Evolutionary conservation across 2,113 vertebrate genomes (phyloP).

Genomic region (Bubalus kerabau): DNA sequence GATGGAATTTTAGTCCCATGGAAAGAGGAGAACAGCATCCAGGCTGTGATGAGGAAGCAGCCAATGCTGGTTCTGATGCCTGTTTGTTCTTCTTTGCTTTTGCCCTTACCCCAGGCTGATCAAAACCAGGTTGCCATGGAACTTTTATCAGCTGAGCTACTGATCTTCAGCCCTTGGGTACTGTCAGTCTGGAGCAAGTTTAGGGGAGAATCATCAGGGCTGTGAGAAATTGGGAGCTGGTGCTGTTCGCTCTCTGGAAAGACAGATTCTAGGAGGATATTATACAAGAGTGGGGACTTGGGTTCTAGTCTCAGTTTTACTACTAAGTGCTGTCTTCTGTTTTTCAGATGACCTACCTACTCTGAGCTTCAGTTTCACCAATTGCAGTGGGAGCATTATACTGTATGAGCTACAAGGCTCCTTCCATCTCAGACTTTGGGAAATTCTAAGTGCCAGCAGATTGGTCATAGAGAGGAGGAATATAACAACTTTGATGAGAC

Average conservation of each 20-base stretch:
- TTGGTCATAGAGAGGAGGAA: neutral
- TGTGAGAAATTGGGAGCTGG: neutral
- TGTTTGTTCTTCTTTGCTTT: neutral
- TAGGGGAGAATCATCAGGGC: neutral
- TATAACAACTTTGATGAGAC: neutral
- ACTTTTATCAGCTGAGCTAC: neutral
- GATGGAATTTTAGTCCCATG: constrained; percentile 4
- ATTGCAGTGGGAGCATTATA: neutral
- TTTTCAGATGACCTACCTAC: neutral
- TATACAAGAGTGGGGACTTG: neutral
- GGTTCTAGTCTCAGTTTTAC: neutral
- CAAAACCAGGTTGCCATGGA: neutral
- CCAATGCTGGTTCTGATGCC: neutral
- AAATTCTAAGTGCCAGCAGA: neutral
- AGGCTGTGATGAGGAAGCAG: neutral
- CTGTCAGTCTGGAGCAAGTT: neutral
- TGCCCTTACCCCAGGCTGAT: neutral
- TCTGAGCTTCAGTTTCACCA: neutral
- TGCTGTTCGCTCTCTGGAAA: neutral
- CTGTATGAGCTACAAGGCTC: neutral
- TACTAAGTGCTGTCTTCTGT: neutral
- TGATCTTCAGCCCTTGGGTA: neutral
- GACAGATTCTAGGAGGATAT: neutral
- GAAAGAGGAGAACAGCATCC: neutral
- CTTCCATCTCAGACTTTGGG: neutral